A percentile compares a stretch with the other conserved stretches of the same genome.
Conservation (phyloP, 2,113 vertebrate genomes). For the Clarias magur region DNA sequence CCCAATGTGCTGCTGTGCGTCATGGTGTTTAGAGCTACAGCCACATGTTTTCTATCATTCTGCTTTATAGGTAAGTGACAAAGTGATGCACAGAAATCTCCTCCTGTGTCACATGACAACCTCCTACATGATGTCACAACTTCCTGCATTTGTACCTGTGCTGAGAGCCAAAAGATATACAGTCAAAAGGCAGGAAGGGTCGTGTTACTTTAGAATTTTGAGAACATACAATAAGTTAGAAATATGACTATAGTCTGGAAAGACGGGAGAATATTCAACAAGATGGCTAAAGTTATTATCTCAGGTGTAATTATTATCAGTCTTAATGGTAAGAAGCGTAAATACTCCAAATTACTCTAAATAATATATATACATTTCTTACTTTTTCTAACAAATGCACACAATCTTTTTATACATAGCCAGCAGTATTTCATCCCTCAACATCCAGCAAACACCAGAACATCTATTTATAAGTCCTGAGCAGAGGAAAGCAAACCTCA, state of each 20-base stretch:
- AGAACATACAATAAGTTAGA: neutral
- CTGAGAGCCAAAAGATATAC: neutral
- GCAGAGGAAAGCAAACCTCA: slow-evolving; percentile 21
- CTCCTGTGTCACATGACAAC: slow-evolving; percentile 18
- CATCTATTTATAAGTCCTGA: neutral
- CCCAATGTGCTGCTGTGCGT: neutral
- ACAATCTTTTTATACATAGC: slow-evolving; percentile 1
- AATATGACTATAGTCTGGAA: neutral
- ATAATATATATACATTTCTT: too few relatives aligned
- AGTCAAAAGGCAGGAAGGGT: neutral
- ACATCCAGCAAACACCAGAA: slow-evolving; percentile 7
- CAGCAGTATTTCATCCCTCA: neutral
- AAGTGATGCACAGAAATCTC: slow-evolving; percentile 27
- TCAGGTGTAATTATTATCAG: neutral
- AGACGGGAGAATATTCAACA: neutral
- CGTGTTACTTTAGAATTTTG: neutral
- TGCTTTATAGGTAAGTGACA: too few relatives aligned
- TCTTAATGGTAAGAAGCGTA: neutral
- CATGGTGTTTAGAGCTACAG: slow-evolving; percentile 8
- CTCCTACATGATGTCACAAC: too few relatives aligned
- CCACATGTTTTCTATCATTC: neutral
- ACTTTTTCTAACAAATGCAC: neutral
- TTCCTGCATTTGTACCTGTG: slow-evolving; percentile 23
- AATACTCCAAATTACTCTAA: too few relatives aligned
- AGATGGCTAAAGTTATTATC: neutral